Evolutionary conservation across 2,797 vertebrate species (phyloP), one percentile per base, ranked within the genome.

Genomic region (Neosalanx taihuensis): DNA sequence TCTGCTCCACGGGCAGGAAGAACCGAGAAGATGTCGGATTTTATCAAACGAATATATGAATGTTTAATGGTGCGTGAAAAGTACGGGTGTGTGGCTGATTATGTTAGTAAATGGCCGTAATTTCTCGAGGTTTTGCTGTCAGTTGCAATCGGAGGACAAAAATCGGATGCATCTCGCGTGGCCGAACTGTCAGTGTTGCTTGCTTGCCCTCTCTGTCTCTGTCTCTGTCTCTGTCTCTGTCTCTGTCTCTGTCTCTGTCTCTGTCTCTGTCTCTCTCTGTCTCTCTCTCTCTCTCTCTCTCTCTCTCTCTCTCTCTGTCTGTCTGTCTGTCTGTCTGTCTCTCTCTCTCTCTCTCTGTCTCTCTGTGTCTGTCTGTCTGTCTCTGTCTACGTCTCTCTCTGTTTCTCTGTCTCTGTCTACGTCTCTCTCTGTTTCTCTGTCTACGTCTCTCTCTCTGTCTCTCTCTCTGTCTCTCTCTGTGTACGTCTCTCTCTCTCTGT

Each of bases 21-120:
- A 35, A 66, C 66, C 60, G 3, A 23, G 53, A 62, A 63, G 6
- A 66, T 33, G 59, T 29, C 33, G 23, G n/a, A 67, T 60, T 49
- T 63, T 41, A 71, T 60, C 41, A 72, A 63, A 65, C 33, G 72
- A 78, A 77, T 70, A 73, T 65, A 68, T 76, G 62, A 81, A 78
- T 73, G 73, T 60, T 61, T 67, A 72, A 41, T 56, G 15, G 31
- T 49, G n/a, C 37, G 31, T 60, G 17, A 12, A 13, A 17, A 65
- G 17, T 64, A 53, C 1, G 37, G 37, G 37, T 41, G 37, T 18
- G 56, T 67, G 13, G 46, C 3, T 26, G 58, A 35, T 26, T 35
- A 23, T 23, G 7, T 72, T 41, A n/a, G 59, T 63, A 60, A 68
- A 68, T 29, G 20, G 12, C 3, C 67, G 64, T 63, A 41, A 59